Evolutionary conservation across 1,140 invertebrate species (phyloP).

Genomic region (Pogonomyrmex californicus): DNA sequence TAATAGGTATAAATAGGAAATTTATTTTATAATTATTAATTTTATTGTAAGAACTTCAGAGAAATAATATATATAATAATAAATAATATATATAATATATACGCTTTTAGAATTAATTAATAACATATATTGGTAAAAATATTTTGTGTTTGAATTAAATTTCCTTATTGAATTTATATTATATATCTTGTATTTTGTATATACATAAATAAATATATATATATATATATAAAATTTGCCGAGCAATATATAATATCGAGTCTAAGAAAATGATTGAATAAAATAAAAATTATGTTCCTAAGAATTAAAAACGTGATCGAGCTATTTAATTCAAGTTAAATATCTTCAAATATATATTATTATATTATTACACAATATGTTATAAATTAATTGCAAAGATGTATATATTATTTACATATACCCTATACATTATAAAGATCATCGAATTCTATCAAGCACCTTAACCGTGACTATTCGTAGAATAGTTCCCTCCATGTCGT

Average conservation of each 20-base stretch:
- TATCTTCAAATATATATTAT: not conserved
- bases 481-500: conserved; percentile 52
- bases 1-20: conserved; percentile 1
- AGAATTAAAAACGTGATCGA: not conserved
- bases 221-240: not conserved
- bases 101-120: not conserved
- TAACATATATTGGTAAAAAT: not conserved
- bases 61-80: too few species aligned
- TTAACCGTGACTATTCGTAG: conserved; percentile 49
- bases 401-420: conserved; percentile 1
- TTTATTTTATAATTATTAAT: conserved; percentile 19
- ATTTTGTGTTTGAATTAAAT: not conserved
- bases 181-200: not conserved
- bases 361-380: not conserved
- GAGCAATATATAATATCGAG: too few species aligned
- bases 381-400: conserved; percentile 1
- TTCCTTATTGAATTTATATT: not conserved
- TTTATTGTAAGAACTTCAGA: not conserved
- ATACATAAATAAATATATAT: not conserved
- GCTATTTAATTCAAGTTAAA: not conserved
- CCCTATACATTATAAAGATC: not conserved
- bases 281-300: not conserved
- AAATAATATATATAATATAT: not conserved
- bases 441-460: conserved; percentile 15
- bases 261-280: not conserved